A percentile compares a stretch with the other conserved stretches of the same genome.
Conservation (phyloP, 2,888 invertebrate genomes). For the Atrina japonica region DNA sequence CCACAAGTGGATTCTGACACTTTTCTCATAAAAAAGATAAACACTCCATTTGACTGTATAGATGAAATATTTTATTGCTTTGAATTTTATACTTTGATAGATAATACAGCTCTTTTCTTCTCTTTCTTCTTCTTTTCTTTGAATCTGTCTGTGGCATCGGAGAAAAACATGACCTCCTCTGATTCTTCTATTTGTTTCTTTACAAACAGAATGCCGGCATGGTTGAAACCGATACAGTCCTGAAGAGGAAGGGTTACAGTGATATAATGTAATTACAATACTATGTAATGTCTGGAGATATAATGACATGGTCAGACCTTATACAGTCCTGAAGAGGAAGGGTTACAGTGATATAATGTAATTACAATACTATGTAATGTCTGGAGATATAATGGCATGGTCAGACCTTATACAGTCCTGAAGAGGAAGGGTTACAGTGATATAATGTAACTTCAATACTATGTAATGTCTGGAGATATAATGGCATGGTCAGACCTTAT, state of each 20-base stretch:
- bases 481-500: slow-evolving; percentile 92
- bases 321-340: slow-evolving; percentile 87
- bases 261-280: no score
- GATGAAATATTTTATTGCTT: no score
- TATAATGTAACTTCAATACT: no score
- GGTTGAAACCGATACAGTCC: slow-evolving; percentile 92
- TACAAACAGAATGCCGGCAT: slow-evolving; percentile 89
- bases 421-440: no score
- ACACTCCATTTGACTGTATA: no score
- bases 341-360: no score
- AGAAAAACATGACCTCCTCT: slow-evolving; percentile 89
- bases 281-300: no score
- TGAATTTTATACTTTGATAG: slow-evolving; percentile 52
- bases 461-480: no score
- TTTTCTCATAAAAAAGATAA: no score
- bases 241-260: slow-evolving; percentile 83
- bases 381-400: no score
- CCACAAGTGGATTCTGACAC: no score
- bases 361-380: no score
- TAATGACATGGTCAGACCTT: slow-evolving; percentile 92
- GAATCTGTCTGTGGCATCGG: slow-evolving; percentile 86
- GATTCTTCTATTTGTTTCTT: slow-evolving; percentile 89
- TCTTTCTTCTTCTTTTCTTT: slow-evolving; percentile 85
- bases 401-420: slow-evolving; percentile 93
- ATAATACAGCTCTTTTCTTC: slow-evolving; percentile 82